phyloP scores from a whole-genome alignment of 2,797 vertebrate species.

The Buphagus erythrorhynchus region DNA sequence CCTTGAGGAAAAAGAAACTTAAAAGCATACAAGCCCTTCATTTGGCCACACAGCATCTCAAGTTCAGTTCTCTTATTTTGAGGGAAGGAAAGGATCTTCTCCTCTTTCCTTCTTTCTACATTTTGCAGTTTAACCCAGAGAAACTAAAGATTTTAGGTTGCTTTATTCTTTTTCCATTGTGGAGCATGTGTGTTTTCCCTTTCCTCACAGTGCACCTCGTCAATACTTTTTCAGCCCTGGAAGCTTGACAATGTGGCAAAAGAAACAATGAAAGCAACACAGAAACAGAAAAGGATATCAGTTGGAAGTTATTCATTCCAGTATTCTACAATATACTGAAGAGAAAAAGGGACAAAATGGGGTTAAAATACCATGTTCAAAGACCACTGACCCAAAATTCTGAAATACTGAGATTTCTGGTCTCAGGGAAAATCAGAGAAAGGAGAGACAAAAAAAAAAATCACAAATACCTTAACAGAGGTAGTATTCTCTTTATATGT shows the following conservation, averaged over 20 bases:
- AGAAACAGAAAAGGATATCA: neutral
- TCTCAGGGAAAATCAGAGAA: neutral
- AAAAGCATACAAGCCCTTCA: neutral
- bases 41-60: neutral
- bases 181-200: neutral
- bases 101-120: neutral
- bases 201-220: neutral
- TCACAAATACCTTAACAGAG: neutral
- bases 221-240: neutral
- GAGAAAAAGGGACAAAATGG: accelerated
- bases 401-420: neutral
- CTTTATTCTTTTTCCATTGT: neutral
- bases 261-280: neutral
- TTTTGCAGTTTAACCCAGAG: neutral
- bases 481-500: neutral
- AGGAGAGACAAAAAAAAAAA: neutral
- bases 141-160: neutral
- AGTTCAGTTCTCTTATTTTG: neutral
- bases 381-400: neutral
- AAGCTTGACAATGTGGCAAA: neutral
- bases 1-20: neutral
- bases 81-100: neutral
- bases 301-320: neutral
- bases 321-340: neutral
- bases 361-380: slow-evolving; percentile 20